A percentile compares a stretch with the other conserved stretches of the same genome.
phyloP scores from a whole-genome alignment of 2,113 vertebrate species.

The Alaudala cheleensis region DNA sequence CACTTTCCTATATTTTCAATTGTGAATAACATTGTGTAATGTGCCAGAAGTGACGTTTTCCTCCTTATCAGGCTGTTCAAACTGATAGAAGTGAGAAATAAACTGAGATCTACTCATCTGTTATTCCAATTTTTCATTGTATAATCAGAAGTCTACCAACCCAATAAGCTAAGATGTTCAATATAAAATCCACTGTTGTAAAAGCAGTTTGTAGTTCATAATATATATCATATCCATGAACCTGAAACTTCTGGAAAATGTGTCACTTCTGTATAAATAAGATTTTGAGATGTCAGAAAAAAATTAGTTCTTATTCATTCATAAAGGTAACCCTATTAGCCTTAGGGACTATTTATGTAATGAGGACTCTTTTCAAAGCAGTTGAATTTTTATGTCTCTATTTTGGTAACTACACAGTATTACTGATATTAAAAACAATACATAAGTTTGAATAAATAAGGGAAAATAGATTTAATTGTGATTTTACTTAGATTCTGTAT shows the following conservation, averaged over 20 bases:
- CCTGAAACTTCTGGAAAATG: background rate
- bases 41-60: background rate
- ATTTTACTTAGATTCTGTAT: slow-evolving; percentile 4
- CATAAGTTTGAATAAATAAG: background rate
- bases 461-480: background rate
- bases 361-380: background rate
- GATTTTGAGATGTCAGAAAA: background rate
- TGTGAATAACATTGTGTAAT: background rate
- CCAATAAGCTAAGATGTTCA: background rate
- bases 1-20: background rate
- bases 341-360: background rate
- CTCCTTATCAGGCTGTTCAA: background rate
- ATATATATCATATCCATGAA: background rate
- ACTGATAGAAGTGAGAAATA: background rate
- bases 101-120: background rate
- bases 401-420: background rate
- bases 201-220: background rate
- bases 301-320: background rate
- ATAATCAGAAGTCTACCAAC: background rate
- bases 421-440: background rate
- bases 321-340: background rate
- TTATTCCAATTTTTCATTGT: background rate
- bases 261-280: background rate
- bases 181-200: background rate
- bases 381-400: background rate